Evolutionary conservation across 2,797 vertebrate genomes (phyloP).

Genomic region (Gymnopithys bicolor): DNA sequence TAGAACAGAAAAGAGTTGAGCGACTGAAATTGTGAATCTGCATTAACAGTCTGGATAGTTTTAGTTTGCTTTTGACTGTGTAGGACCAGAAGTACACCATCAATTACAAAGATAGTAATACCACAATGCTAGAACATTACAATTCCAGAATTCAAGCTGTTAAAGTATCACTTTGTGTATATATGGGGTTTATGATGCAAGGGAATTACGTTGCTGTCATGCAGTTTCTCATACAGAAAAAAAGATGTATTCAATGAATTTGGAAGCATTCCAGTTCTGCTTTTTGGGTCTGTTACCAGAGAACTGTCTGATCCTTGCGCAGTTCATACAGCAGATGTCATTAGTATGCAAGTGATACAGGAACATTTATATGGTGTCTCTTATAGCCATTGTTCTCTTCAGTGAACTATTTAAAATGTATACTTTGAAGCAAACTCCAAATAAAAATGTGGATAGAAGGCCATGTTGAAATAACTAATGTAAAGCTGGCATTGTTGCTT

Average conservation of each 20-base stretch:
- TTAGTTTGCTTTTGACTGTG: neutral
- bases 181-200: neutral
- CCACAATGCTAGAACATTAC: neutral
- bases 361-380: neutral
- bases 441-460: slow-evolving; percentile 14
- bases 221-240: neutral
- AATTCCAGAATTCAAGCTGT: neutral
- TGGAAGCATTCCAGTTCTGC: neutral
- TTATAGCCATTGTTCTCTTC: neutral
- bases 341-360: neutral
- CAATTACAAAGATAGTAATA: neutral
- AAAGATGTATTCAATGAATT: neutral
- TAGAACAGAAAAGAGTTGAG: neutral
- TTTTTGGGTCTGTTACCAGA: neutral
- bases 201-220: neutral
- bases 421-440: slow-evolving; percentile 3
- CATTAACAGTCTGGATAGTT: neutral
- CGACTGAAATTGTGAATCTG: neutral
- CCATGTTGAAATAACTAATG: slow-evolving; percentile 10
- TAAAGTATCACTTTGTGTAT: neutral
- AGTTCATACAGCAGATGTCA: neutral
- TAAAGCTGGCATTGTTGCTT: slow-evolving; percentile 66
- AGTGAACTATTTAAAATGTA: neutral
- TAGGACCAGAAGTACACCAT: neutral
- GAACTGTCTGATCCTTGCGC: neutral